Base-by-base conservation (phyloP, 2,113 vertebrate species). In the Pteruthius melanotis region DNA sequence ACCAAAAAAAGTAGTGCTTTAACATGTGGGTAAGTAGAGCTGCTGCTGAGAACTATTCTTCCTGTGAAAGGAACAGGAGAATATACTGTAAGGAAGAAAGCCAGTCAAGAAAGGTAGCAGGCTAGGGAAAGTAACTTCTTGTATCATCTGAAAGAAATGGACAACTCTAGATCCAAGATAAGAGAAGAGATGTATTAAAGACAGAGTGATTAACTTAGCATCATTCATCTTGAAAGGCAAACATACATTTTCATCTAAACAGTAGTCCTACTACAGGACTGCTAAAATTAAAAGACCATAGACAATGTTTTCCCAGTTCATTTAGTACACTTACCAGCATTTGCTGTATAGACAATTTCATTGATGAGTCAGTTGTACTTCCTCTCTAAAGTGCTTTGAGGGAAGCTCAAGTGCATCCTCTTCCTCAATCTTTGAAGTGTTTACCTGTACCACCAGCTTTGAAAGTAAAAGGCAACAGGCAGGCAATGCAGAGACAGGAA, bases 401-500 rank as follows among this genome's bases (percentile, higher is more conserved):
- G 91, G 94, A 76, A 95, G 79, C 90, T 96, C 93, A 97, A 96
- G 88, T 69, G 60, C 44, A 96, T 95, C 94, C 88, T 97, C 95
- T 96, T 96, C 93, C 95, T 94, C 93, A 96, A 26, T 94, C 95
- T 96, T 95, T 96, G 95, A 95, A 95, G 96, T 87, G 81, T 95
- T 95, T 96, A 97, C 86, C 91, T 94, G 87, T 94, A 94, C 91
- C 95, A 93, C 72, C 94, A 93, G 76, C 94, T 96, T 93, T 83
- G 64, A 89, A 97, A 96, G 92, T 95, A 96, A 96, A 96, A 97
- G 85, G 94, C 87, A 97, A 96, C 78, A 97, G 89, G 91, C 92
- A 97, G 90, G 93, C 92, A 96, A 93, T 83, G 70, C 78, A 96
- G 71, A 96, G 82, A 95, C 88, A 97, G 92, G 68, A 95, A 84